phyloP scores from a whole-genome alignment of 2,797 vertebrate species.

The Clamator glandarius region DNA sequence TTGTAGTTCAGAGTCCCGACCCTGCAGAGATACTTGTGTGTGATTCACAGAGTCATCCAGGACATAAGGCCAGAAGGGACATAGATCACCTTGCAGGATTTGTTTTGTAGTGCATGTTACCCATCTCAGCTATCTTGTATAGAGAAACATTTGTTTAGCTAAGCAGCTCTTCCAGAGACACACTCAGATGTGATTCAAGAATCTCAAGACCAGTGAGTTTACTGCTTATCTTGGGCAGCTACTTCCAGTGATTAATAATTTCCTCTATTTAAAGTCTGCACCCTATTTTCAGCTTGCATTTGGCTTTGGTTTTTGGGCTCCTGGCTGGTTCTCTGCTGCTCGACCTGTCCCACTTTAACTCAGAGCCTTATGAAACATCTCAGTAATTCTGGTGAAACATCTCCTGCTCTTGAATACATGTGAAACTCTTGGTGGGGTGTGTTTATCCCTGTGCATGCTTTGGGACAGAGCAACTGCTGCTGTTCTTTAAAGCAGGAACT shows the following conservation, averaged over 20 bases:
- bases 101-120: background rate
- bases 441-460: background rate
- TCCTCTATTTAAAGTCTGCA: slow-evolving; percentile 2
- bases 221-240: background rate
- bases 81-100: fast-evolving
- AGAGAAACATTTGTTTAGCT: background rate
- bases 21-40: background rate
- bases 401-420: background rate
- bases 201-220: background rate
- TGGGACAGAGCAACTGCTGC: background rate
- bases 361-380: background rate
- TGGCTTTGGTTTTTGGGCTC: background rate
- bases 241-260: background rate
- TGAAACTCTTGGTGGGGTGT: background rate
- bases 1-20: background rate
- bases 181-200: background rate
- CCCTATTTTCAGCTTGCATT: background rate
- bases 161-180: slow-evolving; percentile 17
- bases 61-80: background rate
- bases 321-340: background rate
- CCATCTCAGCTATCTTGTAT: background rate
- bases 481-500: background rate
- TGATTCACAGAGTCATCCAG: background rate
- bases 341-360: background rate
- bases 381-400: background rate